These are phyloP conservation scores for Glossophaga mutica DNA, from an alignment of 2,797 vertebrate genomes.

Conservation along the genomic window DNA sequence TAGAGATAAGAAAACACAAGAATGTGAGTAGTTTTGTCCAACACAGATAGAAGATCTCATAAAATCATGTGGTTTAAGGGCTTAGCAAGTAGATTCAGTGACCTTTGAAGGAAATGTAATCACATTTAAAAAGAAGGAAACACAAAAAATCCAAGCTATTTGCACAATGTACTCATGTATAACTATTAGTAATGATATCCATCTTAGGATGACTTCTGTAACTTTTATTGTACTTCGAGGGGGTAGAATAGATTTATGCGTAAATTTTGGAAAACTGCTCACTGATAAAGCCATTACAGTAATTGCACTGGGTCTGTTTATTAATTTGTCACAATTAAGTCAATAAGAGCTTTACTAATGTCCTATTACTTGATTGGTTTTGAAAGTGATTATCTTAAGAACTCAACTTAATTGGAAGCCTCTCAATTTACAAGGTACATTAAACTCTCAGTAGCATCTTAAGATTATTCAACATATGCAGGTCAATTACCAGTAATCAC, in stretches of 20 bases:
- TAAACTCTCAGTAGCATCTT: conserved; percentile 79
- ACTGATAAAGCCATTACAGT: conserved; percentile 69
- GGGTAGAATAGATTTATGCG: conserved; percentile 57
- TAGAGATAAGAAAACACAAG: neutral
- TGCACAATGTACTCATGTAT: neutral
- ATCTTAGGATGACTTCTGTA: conserved; percentile 13
- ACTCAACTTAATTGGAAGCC: conserved; percentile 80
- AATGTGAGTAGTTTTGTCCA: neutral
- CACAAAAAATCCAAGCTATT: neutral
- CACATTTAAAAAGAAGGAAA: conserved; percentile 4
- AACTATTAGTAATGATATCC: neutral
- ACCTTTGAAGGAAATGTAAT: neutral
- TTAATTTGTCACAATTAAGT: conserved; percentile 83
- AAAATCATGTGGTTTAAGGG: neutral
- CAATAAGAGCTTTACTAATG: conserved; percentile 74
- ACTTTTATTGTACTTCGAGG: conserved; percentile 58
- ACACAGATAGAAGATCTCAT: neutral
- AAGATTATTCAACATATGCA: conserved; percentile 79
- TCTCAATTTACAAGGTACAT: conserved; percentile 83
- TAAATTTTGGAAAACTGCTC: conserved; percentile 70
- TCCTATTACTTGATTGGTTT: conserved; percentile 81
- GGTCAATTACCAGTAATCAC: conserved; percentile 82
- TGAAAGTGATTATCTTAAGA: conserved; percentile 80
- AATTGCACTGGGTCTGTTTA: conserved; percentile 76
- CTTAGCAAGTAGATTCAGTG: neutral